A percentile compares a stretch with the other conserved stretches of the same genome.
phyloP scores from a whole-genome alignment of 2,113 vertebrate genomes.

The Mustela nigripes region DNA sequence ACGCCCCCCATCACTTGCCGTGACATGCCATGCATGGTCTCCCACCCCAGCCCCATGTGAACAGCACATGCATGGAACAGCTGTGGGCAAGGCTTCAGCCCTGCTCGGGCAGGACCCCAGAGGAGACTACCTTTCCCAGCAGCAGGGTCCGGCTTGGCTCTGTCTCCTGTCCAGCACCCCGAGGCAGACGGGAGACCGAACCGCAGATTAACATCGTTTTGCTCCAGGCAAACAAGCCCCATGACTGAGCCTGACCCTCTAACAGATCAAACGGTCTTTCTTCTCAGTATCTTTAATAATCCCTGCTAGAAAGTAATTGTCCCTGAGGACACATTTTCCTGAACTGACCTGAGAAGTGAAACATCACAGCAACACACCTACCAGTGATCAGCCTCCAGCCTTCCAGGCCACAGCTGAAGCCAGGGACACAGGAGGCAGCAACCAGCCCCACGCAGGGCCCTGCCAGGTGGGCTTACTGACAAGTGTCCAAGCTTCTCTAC shows the following conservation, averaged over 20 bases:
- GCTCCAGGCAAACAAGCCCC: not conserved
- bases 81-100: not conserved
- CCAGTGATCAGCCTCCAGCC: too few species aligned
- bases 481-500: not conserved
- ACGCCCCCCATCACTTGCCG: not conserved
- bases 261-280: not conserved
- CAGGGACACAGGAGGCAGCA: not conserved
- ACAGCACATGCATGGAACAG: not conserved
- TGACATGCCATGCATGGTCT: not conserved
- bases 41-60: not conserved
- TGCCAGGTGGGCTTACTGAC: not conserved
- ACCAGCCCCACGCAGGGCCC: not conserved
- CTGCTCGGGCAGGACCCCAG: not conserved
- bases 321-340: not conserved
- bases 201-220: fast-evolving
- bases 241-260: not conserved
- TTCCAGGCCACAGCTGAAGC: not conserved
- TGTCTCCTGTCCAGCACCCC: not conserved
- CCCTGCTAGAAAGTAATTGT: not conserved
- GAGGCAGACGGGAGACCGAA: not conserved
- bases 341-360: not conserved
- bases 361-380: not conserved
- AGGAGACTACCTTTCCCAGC: not conserved
- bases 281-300: not conserved
- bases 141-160: not conserved